These are phyloP conservation scores for Chunga burmeisteri DNA, from an alignment of 2,113 vertebrate species.

Conservation along the genomic window DNA sequence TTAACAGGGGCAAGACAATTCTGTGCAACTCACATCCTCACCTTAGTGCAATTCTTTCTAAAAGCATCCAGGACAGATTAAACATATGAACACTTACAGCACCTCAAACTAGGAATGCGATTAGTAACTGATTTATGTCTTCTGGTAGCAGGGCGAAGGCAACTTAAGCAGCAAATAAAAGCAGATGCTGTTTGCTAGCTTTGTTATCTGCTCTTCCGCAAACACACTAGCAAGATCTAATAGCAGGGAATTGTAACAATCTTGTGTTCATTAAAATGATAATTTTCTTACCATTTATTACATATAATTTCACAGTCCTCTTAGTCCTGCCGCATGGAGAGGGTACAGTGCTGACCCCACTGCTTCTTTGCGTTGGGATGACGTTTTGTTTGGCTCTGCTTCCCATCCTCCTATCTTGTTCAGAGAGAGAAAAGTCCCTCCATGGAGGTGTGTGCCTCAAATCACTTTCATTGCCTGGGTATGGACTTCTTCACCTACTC, in stretches of 20 bases:
- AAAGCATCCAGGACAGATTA: background rate
- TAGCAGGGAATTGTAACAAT: background rate
- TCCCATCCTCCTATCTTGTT: background rate
- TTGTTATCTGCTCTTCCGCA: background rate
- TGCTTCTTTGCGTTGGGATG: background rate
- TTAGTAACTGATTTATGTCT: constrained; percentile 40
- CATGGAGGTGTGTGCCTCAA: background rate
- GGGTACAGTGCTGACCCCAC: background rate
- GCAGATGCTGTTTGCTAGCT: background rate
- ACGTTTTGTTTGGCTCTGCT: background rate
- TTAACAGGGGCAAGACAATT: background rate
- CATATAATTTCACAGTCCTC: background rate
- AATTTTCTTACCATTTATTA: background rate
- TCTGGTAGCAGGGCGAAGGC: background rate
- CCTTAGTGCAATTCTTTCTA: background rate
- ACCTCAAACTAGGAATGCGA: background rate
- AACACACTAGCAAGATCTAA: background rate
- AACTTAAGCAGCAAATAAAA: constrained; percentile 4
- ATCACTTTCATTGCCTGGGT: background rate
- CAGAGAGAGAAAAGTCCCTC: background rate
- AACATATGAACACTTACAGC: background rate
- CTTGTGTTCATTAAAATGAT: background rate
- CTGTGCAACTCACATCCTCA: background rate
- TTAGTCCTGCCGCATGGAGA: background rate
- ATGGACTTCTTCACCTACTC: background rate